phyloP scores from a whole-genome alignment of 2,113 vertebrate genomes.

The Cryptoleucopteryx plumbea region DNA sequence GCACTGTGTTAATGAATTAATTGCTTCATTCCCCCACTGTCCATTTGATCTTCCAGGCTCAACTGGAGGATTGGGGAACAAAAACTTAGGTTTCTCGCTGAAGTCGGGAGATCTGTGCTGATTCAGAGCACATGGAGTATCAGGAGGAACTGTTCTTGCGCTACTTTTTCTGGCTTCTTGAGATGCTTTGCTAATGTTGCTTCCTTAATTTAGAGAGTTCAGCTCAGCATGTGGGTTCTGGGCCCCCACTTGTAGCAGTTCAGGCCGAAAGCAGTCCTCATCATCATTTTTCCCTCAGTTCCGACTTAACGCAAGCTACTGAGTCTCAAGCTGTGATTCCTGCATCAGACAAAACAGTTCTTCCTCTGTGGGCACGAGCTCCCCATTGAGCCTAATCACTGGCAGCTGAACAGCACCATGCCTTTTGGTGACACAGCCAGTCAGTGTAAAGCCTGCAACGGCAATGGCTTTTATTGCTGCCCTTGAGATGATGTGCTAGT shows the following conservation, averaged over 20 bases:
- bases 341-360: neutral
- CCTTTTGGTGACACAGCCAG: neutral
- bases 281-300: neutral
- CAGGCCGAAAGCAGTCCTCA: neutral
- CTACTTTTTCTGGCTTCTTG: neutral
- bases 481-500: neutral
- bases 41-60: neutral
- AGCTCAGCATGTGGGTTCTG: neutral
- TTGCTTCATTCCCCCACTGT: neutral
- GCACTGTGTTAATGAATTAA: neutral
- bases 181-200: neutral
- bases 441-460: neutral
- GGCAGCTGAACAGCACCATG: neutral
- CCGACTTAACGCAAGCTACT: neutral
- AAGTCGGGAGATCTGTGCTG: neutral
- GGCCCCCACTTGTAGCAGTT: neutral
- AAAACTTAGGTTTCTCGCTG: neutral
- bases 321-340: neutral
- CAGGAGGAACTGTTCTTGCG: neutral
- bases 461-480: neutral
- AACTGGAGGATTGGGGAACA: neutral
- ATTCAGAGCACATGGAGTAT: fast-evolving
- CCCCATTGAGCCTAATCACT: neutral
- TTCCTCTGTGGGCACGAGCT: neutral
- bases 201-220: neutral